Conservation (phyloP, 2,797 vertebrate species). For the Pipistrellus kuhlii region DNA sequence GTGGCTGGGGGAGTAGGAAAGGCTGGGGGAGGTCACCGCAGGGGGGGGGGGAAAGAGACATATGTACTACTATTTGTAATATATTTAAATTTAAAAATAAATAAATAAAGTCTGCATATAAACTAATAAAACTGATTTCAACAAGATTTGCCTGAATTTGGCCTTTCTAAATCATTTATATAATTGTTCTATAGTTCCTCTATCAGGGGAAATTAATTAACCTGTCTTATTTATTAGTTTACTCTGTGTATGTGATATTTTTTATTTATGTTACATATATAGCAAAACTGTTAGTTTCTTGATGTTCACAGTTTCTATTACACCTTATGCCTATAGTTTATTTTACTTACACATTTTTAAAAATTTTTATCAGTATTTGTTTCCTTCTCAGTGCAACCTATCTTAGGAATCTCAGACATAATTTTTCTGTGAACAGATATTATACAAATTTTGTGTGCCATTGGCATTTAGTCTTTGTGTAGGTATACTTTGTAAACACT, state of each 20-base stretch:
- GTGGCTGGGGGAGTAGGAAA: no score
- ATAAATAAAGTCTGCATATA: neutral
- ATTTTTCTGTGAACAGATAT: slow-evolving; percentile 58
- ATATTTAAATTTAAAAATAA: no score
- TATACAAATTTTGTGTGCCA: slow-evolving; percentile 25
- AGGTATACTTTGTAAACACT: neutral
- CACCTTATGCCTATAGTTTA: slow-evolving; percentile 86
- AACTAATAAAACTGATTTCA: neutral
- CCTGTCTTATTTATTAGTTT: neutral
- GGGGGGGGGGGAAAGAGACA: no score
- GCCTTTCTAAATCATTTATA: neutral
- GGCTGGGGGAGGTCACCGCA: no score
- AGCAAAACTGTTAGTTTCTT: slow-evolving; percentile 87
- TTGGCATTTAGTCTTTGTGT: slow-evolving; percentile 47
- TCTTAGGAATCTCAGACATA: slow-evolving; percentile 65
- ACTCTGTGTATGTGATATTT: neutral
- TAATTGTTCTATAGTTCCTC: neutral
- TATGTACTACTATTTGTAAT: no score
- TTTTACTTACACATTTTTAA: slow-evolving; percentile 72
- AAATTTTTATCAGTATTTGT: slow-evolving; percentile 84
- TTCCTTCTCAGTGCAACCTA: slow-evolving; percentile 79
- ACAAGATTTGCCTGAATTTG: slow-evolving; percentile 9
- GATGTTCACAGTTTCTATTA: slow-evolving; percentile 85
- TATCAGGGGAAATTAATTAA: slow-evolving; percentile 22
- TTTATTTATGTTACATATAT: neutral